These are phyloP conservation scores for Dynastes hyllus DNA, from an alignment of 2,888 invertebrate genomes.

Conservation along the genomic window DNA sequence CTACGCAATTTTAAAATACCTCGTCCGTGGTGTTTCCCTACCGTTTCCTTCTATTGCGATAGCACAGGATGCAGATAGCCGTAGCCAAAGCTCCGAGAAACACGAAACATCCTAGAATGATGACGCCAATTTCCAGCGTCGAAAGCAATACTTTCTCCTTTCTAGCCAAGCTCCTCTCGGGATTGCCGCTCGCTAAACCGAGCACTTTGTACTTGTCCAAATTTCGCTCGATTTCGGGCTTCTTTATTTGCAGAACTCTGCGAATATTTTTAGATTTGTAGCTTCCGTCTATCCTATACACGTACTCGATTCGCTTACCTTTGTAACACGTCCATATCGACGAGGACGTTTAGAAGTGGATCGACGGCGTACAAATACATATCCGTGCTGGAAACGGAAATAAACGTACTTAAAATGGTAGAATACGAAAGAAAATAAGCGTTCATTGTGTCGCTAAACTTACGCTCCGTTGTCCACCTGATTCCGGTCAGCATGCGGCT, in stretches of 20 bases:
- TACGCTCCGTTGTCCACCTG: conserved; percentile 80
- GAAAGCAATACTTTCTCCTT: conserved; percentile 73
- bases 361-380: conserved; percentile 91
- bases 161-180: conserved; percentile 67
- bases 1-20: neutral
- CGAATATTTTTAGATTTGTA: conserved; percentile 35
- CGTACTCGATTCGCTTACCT: conserved; percentile 75
- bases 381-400: conserved; percentile 80
- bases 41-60: conserved; percentile 77
- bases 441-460: conserved; percentile 66
- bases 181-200: conserved; percentile 74
- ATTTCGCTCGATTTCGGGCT: conserved; percentile 76
- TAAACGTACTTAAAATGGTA: neutral
- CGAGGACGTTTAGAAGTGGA: conserved; percentile 84
- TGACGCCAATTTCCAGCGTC: conserved; percentile 86
- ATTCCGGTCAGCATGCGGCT: conserved; percentile 81
- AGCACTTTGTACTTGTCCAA: conserved; percentile 79
- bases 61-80: conserved; percentile 84
- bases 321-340: conserved; percentile 86
- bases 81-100: conserved; percentile 87
- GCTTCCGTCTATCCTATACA: neutral
- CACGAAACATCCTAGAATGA: conserved; percentile 86
- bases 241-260: conserved; percentile 78
- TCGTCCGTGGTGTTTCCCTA: conserved; percentile 61
- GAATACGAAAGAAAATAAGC: neutral